Percentiles rank a stretch among this genome's conserved stretches.
These are phyloP conservation scores for Orchestes rusci DNA, from an alignment of 2,888 invertebrate species.

Conservation along the genomic window DNA sequence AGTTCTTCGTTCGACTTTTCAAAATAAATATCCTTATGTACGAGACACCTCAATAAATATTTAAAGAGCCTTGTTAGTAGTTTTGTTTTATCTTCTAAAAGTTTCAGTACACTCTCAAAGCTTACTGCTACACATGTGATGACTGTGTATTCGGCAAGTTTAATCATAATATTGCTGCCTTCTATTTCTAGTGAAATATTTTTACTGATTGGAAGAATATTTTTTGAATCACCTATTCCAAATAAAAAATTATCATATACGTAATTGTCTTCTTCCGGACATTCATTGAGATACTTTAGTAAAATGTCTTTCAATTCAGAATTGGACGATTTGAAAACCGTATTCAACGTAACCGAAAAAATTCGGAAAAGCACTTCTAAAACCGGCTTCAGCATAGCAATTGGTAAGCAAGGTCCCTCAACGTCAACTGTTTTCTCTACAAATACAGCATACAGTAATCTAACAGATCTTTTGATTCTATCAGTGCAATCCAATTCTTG, in stretches of 20 bases:
- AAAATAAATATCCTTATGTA: constrained; percentile 35
- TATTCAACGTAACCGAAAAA: constrained; percentile 37
- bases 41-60: constrained; percentile 41
- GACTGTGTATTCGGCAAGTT: constrained; percentile 24
- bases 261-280: constrained; percentile 27
- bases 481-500: constrained; percentile 33
- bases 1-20: constrained; percentile 36
- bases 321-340: constrained; percentile 33
- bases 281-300: constrained; percentile 27
- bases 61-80: constrained; percentile 40
- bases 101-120: constrained; percentile 37
- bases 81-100: constrained; percentile 34
- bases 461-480: constrained; percentile 31
- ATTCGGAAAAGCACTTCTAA: constrained; percentile 46
- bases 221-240: constrained; percentile 27
- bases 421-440: constrained; percentile 29
- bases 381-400: constrained; percentile 41
- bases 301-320: constrained; percentile 36
- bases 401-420: constrained; percentile 36
- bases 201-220: constrained; percentile 30
- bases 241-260: constrained; percentile 40
- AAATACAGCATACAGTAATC: constrained; percentile 34
- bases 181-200: constrained; percentile 33
- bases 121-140: constrained; percentile 32
- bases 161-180: constrained; percentile 27